Base-by-base conservation (phyloP, 2,113 vertebrate genomes). In the Heterotis niloticus region DNA sequence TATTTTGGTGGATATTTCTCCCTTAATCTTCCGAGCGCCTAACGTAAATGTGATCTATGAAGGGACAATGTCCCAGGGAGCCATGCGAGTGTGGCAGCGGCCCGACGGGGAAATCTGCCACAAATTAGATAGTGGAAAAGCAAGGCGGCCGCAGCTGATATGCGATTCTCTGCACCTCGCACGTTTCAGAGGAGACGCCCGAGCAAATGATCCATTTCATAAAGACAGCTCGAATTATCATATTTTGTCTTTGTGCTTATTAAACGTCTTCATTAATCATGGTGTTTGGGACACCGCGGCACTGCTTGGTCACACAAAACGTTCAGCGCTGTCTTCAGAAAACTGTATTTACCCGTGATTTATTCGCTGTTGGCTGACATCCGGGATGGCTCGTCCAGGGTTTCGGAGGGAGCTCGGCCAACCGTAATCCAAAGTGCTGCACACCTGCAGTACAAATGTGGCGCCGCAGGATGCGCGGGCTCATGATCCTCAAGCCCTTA, bases 31-130 rank as follows among this genome's bases (percentile, higher is more conserved):
- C 23, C 64, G 5, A 64, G 62, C 34, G 18, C 75, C 75, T 23
- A 64, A 65, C 51, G 57, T 76, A 76, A 76, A 76, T 64, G 57
- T 76, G 62, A 76, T 76, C 29, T 64, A 76, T 76, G 75, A n/a
- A 13, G 12, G 52, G 60, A 64, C 51, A 57, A 64, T 23, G 23
- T 51, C 62, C 44, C 1, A 10, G 14, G 17, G 56, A 34, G 34
- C 59, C 28, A 65, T 64, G 20, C 10, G 5, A 29, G 26, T 62
- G 17, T 20, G 18, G 64, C 64, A 23, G 17, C 28, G 16, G 74
- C 24, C 29, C 34, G 29, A 65, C 17, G 29, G n/a, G 20, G 62
- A 76, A 76, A 64, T 64, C 18, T 62, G 24, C 57, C 14, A 10
- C 60, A 76, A 76, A 65, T 65, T 76, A 64, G 59, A 65, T 62